Percentiles rank a stretch among this genome's conserved stretches.
These are phyloP conservation scores for Chaetodon trifasciatus DNA, from an alignment of 2,797 vertebrate genomes.

Conservation along the genomic window DNA sequence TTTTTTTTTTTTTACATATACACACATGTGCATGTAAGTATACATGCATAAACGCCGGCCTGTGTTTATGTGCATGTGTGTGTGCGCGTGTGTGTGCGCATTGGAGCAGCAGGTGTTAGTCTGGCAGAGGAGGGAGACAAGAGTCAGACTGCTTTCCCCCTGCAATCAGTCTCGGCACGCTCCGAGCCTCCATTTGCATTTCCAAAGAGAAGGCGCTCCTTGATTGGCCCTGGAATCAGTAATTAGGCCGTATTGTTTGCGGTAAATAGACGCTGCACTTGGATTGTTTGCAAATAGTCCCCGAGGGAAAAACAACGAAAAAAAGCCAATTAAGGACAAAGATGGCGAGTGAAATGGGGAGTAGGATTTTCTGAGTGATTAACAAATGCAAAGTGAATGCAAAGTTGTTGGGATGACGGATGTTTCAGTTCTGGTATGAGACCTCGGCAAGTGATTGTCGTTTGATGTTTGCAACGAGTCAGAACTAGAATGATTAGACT, in stretches of 20 bases:
- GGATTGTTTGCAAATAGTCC: conserved; percentile 88
- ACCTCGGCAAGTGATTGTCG: conserved; percentile 52
- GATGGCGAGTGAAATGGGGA: conserved; percentile 65
- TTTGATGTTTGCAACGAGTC: conserved; percentile 38
- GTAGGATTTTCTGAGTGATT: conserved; percentile 75
- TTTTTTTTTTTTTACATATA: conserved; percentile 53
- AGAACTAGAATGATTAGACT: conserved; percentile 50
- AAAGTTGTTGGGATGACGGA: conserved; percentile 64
- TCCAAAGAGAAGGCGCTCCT: conserved; percentile 83
- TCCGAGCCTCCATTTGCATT: conserved; percentile 84
- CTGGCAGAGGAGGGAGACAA: conserved; percentile 79
- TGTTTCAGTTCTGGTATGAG: conserved; percentile 50
- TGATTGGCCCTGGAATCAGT: conserved; percentile 87
- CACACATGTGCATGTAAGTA: conserved; percentile 44
- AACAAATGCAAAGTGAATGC: conserved; percentile 71
- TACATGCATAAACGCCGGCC: conserved; percentile 20
- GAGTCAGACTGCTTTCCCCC: conserved; percentile 78
- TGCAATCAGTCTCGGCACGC: conserved; percentile 85
- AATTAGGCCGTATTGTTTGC: conserved; percentile 89
- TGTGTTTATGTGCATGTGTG: conserved; percentile 9
- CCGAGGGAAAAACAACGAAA: conserved; percentile 71
- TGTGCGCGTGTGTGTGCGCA: conserved; percentile 20
- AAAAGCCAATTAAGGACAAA: conserved; percentile 83
- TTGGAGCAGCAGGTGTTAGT: conserved; percentile 86
- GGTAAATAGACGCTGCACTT: conserved; percentile 85